Evolutionary conservation across 2,888 invertebrate genomes (phyloP).

Genomic region (Prostheceraeus crozeri): DNA sequence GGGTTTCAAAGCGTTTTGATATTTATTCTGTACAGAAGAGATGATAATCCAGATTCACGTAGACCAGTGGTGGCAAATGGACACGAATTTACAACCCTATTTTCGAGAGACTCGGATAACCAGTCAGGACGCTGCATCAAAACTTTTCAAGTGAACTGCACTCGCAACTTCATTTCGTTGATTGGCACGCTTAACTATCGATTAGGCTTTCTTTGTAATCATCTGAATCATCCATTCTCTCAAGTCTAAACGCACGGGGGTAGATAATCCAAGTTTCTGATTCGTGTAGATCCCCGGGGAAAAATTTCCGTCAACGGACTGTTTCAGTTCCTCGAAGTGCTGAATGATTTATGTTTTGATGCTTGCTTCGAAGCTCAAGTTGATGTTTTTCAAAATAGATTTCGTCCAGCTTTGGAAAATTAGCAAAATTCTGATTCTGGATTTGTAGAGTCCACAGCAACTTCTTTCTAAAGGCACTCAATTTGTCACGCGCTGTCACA

Average conservation of each 20-base stretch:
- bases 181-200: background rate
- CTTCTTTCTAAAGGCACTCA: background rate
- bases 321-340: background rate
- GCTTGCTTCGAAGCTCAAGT: background rate
- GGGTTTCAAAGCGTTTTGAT: too few species aligned
- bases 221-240: conserved; percentile 9
- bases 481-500: background rate
- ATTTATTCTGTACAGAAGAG: conserved; percentile 24
- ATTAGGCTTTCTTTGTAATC: conserved; percentile 22
- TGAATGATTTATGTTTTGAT: background rate
- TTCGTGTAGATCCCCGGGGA: conserved; percentile 1
- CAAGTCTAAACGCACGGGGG: conserved; percentile 7
- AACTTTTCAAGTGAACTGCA: background rate
- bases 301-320: background rate
- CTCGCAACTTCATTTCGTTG: background rate
- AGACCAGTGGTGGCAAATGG: conserved; percentile 25
- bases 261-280: conserved; percentile 19
- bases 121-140: background rate
- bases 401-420: background rate
- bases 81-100: background rate
- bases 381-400: background rate
- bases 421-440: background rate
- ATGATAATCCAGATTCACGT: conserved; percentile 11
- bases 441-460: background rate
- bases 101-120: conserved; percentile 1